phyloP scores from a whole-genome alignment of 2,113 vertebrate species.

The Oncorhynchus gorbuscha region DNA sequence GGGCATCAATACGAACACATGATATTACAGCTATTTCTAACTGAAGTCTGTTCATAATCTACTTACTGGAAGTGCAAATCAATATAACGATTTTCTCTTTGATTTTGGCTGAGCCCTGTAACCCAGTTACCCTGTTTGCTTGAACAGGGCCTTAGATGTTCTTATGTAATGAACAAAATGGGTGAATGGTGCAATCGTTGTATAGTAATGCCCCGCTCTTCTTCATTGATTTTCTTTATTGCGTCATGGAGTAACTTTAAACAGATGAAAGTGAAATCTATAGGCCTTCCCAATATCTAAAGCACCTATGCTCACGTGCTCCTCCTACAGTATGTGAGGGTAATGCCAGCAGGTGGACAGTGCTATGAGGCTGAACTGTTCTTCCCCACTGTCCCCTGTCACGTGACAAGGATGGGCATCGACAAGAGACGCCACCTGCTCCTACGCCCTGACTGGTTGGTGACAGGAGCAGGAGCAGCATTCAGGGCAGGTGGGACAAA shows the following conservation, averaged over 20 bases:
- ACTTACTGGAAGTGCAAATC: no score
- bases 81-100: no score
- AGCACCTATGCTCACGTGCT: neutral
- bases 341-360: conserved; percentile 77
- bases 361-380: conserved; percentile 84
- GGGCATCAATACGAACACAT: conserved; percentile 80
- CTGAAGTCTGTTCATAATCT: no score
- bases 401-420: conserved; percentile 81
- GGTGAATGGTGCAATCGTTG: no score
- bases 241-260: neutral
- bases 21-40: conserved; percentile 59
- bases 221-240: neutral
- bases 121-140: neutral
- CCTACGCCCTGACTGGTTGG: conserved; percentile 78
- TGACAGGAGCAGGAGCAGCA: conserved; percentile 39
- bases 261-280: neutral
- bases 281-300: neutral
- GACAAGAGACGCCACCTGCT: conserved; percentile 58
- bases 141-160: neutral
- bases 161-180: no score
- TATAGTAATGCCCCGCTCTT: no score
- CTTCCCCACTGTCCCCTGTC: conserved; percentile 73
- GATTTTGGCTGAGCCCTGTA: no score
- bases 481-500: no score
- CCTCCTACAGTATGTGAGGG: conserved; percentile 76